Base-by-base conservation (phyloP, 2,797 vertebrate genomes). In the Okamejei kenojei region DNA sequence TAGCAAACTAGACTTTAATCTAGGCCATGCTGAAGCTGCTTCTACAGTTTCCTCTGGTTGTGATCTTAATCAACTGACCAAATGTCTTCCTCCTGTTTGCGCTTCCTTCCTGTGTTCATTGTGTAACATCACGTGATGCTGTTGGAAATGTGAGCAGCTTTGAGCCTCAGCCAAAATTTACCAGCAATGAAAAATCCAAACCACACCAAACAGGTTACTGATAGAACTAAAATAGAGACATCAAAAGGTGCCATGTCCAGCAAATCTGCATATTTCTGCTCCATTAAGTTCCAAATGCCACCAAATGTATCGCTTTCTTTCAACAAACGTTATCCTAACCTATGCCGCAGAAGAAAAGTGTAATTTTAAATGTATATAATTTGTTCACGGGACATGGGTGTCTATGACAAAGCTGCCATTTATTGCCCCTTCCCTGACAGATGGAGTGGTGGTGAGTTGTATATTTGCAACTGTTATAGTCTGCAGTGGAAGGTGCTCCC, bases 1-100 rank as follows among this genome's bases (percentile, higher is more conserved):
- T 92, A 92, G 58, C 73, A 45, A 92, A 38, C 38, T 74, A n/a
- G 71, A 58, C 35, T 92, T 92, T 92, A 92, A 92, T 92, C 68
- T 92, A 58, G 90, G 90, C 29, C 90, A 92, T 10, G 90, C 13
- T 54, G 63, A 74, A 92, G 90, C 38, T 45, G 71, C 26, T 45
- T 73, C 90, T 74, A 17, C 38, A 9, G 11, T 76, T 74, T 76
- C 68, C 90, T 92, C 26, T 76, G 71, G 73, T 74, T 91, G 84
- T 45, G 26, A 58, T 76, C 38, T 68, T 88, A 68, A 88, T n/a
- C 82, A 32, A 68, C 61, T 32, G 84, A 68, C 7, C 63, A 68
- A 88, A 90, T 54, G 13, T 54, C 21, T 74, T 45, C 73, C 7
- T 76, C 71, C 54, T 74, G 68, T 88, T 88, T 88, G 13, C 38